Evolutionary conservation across 37 sponge, comb jelly and placozoan species (phyloP), one percentile per base, ranked within the genome.

Genomic region (Axinella damicornis): DNA sequence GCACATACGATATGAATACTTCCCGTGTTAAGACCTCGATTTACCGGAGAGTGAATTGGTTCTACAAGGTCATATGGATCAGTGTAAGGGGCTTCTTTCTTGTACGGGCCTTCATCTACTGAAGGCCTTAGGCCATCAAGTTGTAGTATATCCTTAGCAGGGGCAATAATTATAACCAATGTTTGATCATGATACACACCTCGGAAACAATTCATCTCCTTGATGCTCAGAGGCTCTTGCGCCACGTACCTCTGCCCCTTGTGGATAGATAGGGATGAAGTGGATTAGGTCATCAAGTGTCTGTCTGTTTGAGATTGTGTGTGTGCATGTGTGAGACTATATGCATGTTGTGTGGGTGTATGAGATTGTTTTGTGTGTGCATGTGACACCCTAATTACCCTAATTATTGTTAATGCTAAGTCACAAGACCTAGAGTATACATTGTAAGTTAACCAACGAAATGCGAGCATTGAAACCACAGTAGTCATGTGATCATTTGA

Each of bases 221-320:
- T 79, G 55, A 86, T 55, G 16, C 65, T 79, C 61, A 86, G 80
- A 0, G 65, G 65, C 64, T 72, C 80, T 25, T 54, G 53, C 17
- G 73, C 35, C 13, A 79, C 37, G 55, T 81, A 90, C 60, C 13
- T 59, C 37, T 4, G 68, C 81, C 21, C 65, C 70, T 57, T 90
- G 55, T 17, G 6, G 33, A 27, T 46, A 35, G n/a, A 62, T 68
- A 20, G 91, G 91, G 15, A 19, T 27, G 60, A 63, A 57, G 46
- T 72, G 0, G 0, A 90, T 4, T 1, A 90, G 86, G 60, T 90
- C 80, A 14, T 85, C 76, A 69, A 85, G 81, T 19, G 32, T 67
- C 91, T 90, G 57, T 31, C 39, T 69, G 70, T 69, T 13, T 69
- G 70, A 30, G 70, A 19, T 13, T 69, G 70, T 69, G 70, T 69